Evolutionary conservation across 2,113 vertebrate genomes (phyloP), one percentile per base, ranked within the genome.

Genomic region (Pteronura brasiliensis): DNA sequence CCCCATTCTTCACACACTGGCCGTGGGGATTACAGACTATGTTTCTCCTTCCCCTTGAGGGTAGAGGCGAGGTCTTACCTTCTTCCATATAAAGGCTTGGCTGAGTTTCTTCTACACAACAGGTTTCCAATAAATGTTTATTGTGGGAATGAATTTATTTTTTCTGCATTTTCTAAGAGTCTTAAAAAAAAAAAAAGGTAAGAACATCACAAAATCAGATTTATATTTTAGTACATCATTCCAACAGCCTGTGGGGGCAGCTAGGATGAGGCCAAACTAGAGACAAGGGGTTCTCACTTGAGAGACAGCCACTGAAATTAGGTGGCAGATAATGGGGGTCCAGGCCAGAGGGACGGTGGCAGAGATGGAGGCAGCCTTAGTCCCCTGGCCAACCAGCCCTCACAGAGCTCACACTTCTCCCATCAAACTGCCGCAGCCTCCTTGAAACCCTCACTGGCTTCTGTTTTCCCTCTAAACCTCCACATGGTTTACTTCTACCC

Each of bases 401-500:
- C 74, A 82, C 21, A 96, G 72, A 82, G 59, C 29, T 79, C 25
- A 57, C 20, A 52, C 34, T 18, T 39, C 63, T 83, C 42, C 77
- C 81, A 69, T 72, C 59, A 59, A 67, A 83, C 67, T 65, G 59
- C 49, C 36, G 21, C 39, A 89, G 79, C 39, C 57, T 96, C 47
- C 82, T 90, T 55, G 79, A 83, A 96, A 76, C 13, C 29, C 55
- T 96, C 47, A 18, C 0, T 86, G 85, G 44, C 88, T 94, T 90
- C 69, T 82, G 44, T 84, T 96, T 72, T 49, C 71, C 72, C 61
- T 67, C 74, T 86, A 89, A 95, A 94, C 36, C 52, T 90, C 77
- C 59, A 39, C 20, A 42, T 52, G 86, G 93, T 97, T 98, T 93
- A 96, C 76, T 96, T 87, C 83, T 34, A 79, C 83, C 79, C 91